phyloP scores from a whole-genome alignment of 35 echinoderm and acorn worm genomes.

The Anneissia japonica region DNA sequence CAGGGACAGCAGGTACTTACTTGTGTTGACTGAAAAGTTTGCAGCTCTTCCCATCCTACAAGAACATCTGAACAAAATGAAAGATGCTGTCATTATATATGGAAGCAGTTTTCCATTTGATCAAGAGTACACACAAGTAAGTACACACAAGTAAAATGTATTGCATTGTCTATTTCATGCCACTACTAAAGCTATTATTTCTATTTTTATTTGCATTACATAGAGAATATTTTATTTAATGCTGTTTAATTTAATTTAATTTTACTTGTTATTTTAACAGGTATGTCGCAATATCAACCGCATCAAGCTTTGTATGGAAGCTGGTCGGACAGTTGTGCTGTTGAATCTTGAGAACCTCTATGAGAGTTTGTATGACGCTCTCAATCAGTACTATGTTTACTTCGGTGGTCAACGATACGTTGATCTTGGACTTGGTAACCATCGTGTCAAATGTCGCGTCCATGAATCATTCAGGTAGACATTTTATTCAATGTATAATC shows the following conservation, averaged over 20 bases:
- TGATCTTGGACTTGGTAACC: constrained; percentile 16
- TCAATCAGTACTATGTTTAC: constrained; percentile 28
- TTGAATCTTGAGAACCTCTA: constrained; percentile 17
- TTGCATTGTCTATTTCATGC: no score
- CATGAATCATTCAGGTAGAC: neutral
- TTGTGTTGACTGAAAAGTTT: constrained; percentile 22
- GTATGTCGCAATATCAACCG: constrained; percentile 22
- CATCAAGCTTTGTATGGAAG: constrained; percentile 15
- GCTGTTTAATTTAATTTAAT: neutral
- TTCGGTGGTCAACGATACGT: constrained; percentile 12
- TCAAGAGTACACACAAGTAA: constrained; percentile 28
- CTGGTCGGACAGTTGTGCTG: constrained; percentile 12
- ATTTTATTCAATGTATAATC: neutral
- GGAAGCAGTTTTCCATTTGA: constrained; percentile 7
- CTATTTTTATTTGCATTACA: no score
- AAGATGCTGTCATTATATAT: constrained; percentile 10
- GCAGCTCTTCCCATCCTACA: constrained; percentile 3
- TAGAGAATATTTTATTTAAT: no score
- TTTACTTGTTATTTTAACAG: neutral
- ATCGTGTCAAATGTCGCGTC: constrained; percentile 12
- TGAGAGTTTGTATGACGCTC: constrained; percentile 24
- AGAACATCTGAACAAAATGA: neutral
- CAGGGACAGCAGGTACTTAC: constrained; percentile 12
- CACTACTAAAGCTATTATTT: no score
- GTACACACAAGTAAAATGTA: no score